Percentiles rank a stretch among this genome's conserved stretches.
These are phyloP conservation scores for Salmo trutta DNA, from an alignment of 2,797 vertebrate genomes.

Conservation along the genomic window DNA sequence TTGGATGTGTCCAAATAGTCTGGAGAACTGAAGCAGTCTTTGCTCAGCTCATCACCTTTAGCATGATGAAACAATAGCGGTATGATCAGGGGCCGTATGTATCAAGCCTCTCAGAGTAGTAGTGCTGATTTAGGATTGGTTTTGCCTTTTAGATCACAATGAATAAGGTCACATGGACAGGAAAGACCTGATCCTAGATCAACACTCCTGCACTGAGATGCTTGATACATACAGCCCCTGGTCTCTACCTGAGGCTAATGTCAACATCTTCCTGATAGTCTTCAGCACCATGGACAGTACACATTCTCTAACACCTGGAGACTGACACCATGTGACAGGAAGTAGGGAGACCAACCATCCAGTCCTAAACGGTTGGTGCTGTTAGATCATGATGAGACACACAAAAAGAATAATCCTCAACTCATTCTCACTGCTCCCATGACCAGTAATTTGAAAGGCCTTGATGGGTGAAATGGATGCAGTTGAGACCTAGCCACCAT, in stretches of 20 bases:
- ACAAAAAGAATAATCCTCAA: neutral
- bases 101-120: neutral
- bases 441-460: neutral
- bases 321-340: conserved; percentile 4
- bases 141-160: neutral
- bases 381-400: neutral
- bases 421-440: neutral
- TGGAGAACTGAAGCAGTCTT: neutral
- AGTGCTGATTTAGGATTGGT: neutral
- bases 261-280: too few species aligned
- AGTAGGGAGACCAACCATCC: neutral
- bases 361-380: neutral
- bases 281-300: neutral
- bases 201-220: neutral
- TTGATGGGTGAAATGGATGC: neutral
- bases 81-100: neutral
- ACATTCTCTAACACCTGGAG: neutral
- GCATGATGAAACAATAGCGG: neutral
- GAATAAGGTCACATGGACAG: neutral
- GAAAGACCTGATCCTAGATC: neutral
- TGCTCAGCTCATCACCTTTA: neutral
- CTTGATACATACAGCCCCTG: neutral
- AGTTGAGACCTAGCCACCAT: neutral
- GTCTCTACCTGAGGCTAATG: too few species aligned
- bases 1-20: neutral